Evolutionary conservation across 2,888 invertebrate species (phyloP).

Genomic region (Drosophila picticornis): DNA sequence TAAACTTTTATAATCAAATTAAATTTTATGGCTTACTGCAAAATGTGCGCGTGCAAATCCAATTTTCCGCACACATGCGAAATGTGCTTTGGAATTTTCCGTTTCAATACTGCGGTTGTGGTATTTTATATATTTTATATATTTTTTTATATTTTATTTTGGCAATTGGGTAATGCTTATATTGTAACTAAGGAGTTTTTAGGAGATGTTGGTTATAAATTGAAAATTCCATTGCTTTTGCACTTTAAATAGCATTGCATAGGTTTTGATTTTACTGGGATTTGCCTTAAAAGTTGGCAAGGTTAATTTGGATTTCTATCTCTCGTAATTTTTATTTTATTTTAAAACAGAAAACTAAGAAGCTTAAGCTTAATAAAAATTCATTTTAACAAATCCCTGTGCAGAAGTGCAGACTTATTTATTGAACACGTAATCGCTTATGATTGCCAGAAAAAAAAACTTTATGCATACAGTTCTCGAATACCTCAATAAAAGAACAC

Average conservation of each 20-base stretch:
- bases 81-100: constrained; percentile 22
- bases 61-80: constrained; percentile 62
- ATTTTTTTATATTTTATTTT: constrained; percentile 4
- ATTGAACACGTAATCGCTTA: background rate
- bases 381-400: background rate
- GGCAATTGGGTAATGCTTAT: constrained; percentile 9
- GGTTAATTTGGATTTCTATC: background rate
- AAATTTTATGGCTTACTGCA: constrained; percentile 80
- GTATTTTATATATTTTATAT: background rate
- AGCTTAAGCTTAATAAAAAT: background rate
- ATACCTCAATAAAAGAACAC: constrained; percentile 25
- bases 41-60: constrained; percentile 76
- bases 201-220: constrained; percentile 24
- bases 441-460: constrained; percentile 9
- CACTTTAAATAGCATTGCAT: constrained; percentile 6
- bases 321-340: background rate
- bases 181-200: background rate
- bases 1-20: constrained; percentile 80
- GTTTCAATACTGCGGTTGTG: constrained; percentile 18
- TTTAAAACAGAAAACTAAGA: background rate
- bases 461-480: background rate
- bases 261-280: background rate
- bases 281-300: background rate
- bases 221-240: constrained; percentile 19
- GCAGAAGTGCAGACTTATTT: background rate